Percentiles rank a stretch among this genome's conserved stretches.
Evolutionary conservation across 2,113 vertebrate genomes (phyloP).

Genomic region (Etheostoma cragini): DNA sequence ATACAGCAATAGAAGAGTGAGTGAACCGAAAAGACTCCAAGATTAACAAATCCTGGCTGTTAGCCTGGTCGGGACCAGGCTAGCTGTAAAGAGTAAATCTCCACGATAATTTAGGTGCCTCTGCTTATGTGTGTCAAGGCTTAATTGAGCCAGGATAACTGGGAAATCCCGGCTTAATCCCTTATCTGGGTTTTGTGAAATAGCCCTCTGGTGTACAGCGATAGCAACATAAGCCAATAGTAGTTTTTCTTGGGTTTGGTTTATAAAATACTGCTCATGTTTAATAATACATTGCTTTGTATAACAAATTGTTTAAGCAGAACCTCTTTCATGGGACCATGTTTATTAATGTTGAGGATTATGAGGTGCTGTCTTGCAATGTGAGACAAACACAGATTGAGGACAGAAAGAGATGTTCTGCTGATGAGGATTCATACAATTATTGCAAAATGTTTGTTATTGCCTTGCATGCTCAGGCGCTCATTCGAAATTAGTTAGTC

Average conservation of each 20-base stretch:
- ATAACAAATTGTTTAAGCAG: conserved; percentile 7
- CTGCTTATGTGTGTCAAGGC: too few species aligned
- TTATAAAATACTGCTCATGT: conserved; percentile 16
- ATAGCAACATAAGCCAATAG: conserved; percentile 27
- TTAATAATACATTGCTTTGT: conserved; percentile 28
- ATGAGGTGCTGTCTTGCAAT: conserved; percentile 24
- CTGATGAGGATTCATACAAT: conserved; percentile 27
- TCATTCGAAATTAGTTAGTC: conserved; percentile 36
- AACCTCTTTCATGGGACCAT: conserved; percentile 13
- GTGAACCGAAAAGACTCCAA: too few species aligned
- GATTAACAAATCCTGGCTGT: too few species aligned
- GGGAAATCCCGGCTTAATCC: too few species aligned
- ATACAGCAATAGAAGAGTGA: too few species aligned
- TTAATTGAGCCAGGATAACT: too few species aligned
- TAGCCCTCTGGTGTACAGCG: conserved; percentile 3
- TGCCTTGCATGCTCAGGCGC: conserved; percentile 27
- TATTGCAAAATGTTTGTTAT: conserved; percentile 35
- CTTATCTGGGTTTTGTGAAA: too few species aligned
- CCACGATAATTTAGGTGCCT: too few species aligned
- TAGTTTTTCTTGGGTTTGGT: conserved; percentile 14
- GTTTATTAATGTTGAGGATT: conserved; percentile 30
- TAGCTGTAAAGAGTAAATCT: too few species aligned
- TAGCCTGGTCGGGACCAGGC: too few species aligned
- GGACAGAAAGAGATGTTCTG: conserved; percentile 21
- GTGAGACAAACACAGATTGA: conserved; percentile 15